These are phyloP conservation scores for Drosophila paulistorum DNA, from an alignment of 1,140 invertebrate genomes.

Conservation along the genomic window DNA sequence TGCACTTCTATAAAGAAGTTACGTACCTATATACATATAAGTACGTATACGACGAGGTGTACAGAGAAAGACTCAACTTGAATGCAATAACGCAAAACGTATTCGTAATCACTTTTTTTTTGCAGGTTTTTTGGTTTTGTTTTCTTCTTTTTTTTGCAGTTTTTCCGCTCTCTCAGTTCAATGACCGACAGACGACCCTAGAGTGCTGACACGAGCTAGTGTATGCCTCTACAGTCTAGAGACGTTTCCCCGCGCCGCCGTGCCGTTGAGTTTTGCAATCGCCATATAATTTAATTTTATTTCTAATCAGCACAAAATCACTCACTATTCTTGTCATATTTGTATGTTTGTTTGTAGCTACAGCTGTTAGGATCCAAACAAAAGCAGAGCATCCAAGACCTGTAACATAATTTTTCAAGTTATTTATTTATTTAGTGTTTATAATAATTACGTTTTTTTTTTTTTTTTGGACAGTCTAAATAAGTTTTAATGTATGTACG, in stretches of 20 bases:
- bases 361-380: conserved; percentile 26
- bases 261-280: conserved; percentile 68
- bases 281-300: conserved; percentile 45
- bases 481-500: conserved; percentile 36
- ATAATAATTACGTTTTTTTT: conserved; percentile 34
- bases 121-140: conserved; percentile 42
- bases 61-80: conserved; percentile 28
- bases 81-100: conserved; percentile 43
- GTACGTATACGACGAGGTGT: conserved; percentile 29
- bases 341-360: not conserved
- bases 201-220: conserved; percentile 70
- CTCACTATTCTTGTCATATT: not conserved
- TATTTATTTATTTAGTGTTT: conserved; percentile 25
- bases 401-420: conserved; percentile 27
- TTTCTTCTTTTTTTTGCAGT: conserved; percentile 25
- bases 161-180: conserved; percentile 66
- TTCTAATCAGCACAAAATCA: conserved; percentile 67
- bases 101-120: conserved; percentile 48
- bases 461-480: conserved; percentile 32
- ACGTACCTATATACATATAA: not conserved
- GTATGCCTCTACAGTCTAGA: conserved; percentile 13
- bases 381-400: conserved; percentile 5
- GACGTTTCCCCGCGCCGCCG: not conserved
- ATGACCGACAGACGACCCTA: conserved; percentile 71
- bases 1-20: conserved; percentile 21